phyloP scores from a whole-genome alignment of 2,888 invertebrate genomes.

The Coleophora deauratella region DNA sequence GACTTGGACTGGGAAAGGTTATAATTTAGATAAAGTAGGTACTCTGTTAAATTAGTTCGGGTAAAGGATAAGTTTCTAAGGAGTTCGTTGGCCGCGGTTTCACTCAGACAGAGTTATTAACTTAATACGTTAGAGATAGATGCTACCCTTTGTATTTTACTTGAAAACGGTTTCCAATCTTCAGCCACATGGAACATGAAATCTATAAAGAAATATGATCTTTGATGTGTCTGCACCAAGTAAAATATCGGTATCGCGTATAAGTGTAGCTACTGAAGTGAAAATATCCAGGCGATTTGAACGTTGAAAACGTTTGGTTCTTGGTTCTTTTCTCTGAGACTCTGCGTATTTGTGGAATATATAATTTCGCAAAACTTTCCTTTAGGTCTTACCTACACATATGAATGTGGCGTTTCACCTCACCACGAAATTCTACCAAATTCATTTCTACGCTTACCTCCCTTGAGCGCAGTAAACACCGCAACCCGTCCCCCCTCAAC shows the following conservation, averaged over 20 bases:
- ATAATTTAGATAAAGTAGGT: background rate
- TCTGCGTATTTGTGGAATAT: too few relatives aligned
- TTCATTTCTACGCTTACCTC: conserved; percentile 66
- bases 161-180: background rate
- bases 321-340: too few relatives aligned
- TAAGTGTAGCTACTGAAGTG: conserved; percentile 5
- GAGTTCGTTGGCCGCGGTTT: too few relatives aligned
- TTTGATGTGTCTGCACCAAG: background rate
- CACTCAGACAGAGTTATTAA: background rate
- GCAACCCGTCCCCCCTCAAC: conserved; percentile 34
- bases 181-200: background rate
- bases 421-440: conserved; percentile 68
- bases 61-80: too few relatives aligned
- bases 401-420: conserved; percentile 45
- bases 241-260: conserved; percentile 3
- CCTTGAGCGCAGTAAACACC: conserved; percentile 67
- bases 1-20: background rate
- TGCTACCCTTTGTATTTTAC: background rate
- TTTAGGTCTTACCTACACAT: conserved; percentile 51
- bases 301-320: conserved; percentile 14
- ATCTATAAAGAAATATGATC: background rate
- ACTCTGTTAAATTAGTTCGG: too few relatives aligned
- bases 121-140: background rate
- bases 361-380: conserved; percentile 61
- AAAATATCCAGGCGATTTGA: conserved; percentile 5